A percentile compares a stretch with the other conserved stretches of the same genome.
phyloP scores from a whole-genome alignment of 1,140 invertebrate species.

The Aphelenchoides besseyi region DNA sequence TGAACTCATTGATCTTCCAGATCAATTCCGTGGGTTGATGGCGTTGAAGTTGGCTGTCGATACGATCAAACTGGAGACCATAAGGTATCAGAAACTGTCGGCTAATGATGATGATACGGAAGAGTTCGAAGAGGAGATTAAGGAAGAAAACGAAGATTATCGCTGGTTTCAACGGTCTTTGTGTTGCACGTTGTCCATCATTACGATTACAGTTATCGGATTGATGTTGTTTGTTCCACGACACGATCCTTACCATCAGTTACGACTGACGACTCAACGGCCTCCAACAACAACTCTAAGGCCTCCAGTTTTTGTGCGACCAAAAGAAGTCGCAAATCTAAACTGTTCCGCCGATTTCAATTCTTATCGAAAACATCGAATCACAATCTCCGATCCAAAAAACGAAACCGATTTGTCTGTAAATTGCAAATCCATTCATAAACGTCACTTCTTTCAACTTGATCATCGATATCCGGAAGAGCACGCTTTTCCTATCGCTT shows the following conservation, averaged over 20 bases:
- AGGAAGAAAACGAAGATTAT: not conserved
- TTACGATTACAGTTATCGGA: not conserved
- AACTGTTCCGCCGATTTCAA: not conserved
- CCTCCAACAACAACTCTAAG: not conserved
- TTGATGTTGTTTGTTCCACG: not conserved
- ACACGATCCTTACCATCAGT: not conserved
- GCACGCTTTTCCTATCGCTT: constrained; percentile 42
- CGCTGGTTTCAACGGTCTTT: not conserved
- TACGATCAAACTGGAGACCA: not conserved
- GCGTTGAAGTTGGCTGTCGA: not conserved
- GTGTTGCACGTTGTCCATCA: not conserved
- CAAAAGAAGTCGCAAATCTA: not conserved
- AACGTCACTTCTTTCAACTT: constrained; percentile 28
- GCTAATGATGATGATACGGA: not conserved
- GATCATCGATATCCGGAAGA: constrained; percentile 27
- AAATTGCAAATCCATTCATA: constrained; percentile 26
- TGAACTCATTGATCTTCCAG: no score
- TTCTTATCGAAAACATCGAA: not conserved
- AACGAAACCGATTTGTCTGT: constrained; percentile 23
- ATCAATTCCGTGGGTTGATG: no score
- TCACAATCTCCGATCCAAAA: not conserved
- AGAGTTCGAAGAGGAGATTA: not conserved
- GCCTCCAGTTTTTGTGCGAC: not conserved
- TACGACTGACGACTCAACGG: not conserved
- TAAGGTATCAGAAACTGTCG: not conserved